Percentiles rank a stretch among this genome's conserved stretches.
These are phyloP conservation scores for Prosapia bicincta DNA, from an alignment of 2,888 invertebrate species.

Conservation along the genomic window DNA sequence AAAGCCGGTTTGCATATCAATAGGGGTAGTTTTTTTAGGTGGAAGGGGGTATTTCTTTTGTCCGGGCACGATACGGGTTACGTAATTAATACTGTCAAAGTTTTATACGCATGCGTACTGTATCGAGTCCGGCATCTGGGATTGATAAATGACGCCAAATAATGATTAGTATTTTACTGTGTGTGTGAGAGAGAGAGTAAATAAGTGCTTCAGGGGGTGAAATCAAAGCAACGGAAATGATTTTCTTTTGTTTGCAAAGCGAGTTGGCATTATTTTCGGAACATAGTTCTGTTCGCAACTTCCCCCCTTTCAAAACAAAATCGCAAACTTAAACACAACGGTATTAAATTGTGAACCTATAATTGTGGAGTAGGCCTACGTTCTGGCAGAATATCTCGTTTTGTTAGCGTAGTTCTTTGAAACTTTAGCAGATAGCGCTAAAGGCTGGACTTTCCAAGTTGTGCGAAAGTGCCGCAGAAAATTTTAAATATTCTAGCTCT, in stretches of 20 bases:
- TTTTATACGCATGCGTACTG: neutral
- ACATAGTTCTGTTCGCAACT: neutral
- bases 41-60: neutral
- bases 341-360: no score
- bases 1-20: conserved; percentile 21
- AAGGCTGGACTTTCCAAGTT: no score
- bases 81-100: neutral
- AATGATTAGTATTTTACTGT: neutral
- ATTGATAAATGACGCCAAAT: neutral
- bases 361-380: no score
- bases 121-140: neutral
- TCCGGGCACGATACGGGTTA: neutral
- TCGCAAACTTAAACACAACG: neutral
- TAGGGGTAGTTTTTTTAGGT: neutral
- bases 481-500: no score
- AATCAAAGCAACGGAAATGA: neutral
- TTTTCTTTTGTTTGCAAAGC: neutral
- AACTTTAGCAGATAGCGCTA: no score
- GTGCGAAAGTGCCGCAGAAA: no score
- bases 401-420: no score
- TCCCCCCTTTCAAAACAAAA: neutral
- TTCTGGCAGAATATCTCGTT: no score
- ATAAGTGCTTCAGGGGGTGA: neutral
- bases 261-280: neutral
- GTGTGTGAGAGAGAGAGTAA: no score